Percentiles rank a stretch among this genome's conserved stretches.
Conservation (phyloP, 2,113 vertebrate genomes). For the Mormoops blainvillei region DNA sequence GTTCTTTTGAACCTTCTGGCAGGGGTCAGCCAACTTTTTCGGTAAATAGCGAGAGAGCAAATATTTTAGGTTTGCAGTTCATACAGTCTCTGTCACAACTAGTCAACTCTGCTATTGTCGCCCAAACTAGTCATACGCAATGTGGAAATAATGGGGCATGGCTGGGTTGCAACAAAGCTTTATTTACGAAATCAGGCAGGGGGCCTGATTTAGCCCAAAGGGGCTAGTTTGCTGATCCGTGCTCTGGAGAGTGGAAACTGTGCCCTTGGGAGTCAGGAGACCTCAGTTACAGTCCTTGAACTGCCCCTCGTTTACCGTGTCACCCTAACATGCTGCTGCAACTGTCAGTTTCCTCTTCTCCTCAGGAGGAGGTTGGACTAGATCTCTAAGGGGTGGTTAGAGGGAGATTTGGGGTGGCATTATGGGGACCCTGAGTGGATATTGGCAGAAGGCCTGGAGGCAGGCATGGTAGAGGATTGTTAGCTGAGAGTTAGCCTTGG, state of each 20-base stretch:
- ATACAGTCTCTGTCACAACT: neutral
- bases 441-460: neutral
- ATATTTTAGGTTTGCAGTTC: neutral
- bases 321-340: neutral
- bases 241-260: neutral
- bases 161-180: neutral
- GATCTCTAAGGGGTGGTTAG: neutral
- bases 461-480: neutral
- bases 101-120: neutral
- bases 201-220: neutral
- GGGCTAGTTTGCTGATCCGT: neutral
- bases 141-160: neutral
- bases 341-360: neutral
- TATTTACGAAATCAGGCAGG: neutral
- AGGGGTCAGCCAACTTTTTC: neutral
- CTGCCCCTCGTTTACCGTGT: neutral
- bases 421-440: neutral
- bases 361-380: neutral
- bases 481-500: neutral
- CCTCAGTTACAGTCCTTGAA: too few species aligned
- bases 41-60: neutral
- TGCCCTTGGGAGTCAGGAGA: neutral
- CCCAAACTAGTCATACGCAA: neutral
- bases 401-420: neutral
- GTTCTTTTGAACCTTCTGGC: neutral